A percentile compares a stretch with the other conserved stretches of the same genome.
Conservation (phyloP, 2,797 vertebrate genomes). For the Periparus ater region DNA sequence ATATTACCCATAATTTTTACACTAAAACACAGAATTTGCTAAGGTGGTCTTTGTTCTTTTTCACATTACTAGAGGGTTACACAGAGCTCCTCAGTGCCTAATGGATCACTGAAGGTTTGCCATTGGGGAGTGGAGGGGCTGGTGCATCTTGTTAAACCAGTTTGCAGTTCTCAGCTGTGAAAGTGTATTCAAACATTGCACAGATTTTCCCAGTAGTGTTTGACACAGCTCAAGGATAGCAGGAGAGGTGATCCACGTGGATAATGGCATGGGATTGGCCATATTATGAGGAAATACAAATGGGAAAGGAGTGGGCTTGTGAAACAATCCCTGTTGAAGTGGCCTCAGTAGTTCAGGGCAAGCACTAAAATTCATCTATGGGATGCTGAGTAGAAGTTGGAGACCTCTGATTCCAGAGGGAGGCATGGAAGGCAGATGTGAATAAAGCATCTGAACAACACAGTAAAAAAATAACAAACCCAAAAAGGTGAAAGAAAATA, state of each 20-base stretch:
- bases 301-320: neutral
- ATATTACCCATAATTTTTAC: constrained; percentile 5
- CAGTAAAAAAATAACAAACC: neutral
- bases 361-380: neutral
- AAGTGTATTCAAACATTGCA: neutral
- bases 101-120: neutral
- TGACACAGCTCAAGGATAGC: neutral
- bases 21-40: neutral
- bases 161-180: neutral
- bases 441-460: neutral
- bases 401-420: neutral
- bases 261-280: neutral
- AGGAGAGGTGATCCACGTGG: neutral
- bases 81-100: neutral
- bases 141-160: neutral
- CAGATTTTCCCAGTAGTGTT: neutral
- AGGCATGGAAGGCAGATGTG: neutral
- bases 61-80: neutral
- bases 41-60: neutral
- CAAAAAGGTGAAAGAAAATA: neutral
- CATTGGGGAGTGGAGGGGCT: neutral
- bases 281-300: neutral
- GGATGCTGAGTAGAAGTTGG: neutral
- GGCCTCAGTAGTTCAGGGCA: neutral
- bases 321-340: neutral